Conservation (phyloP, 2,888 invertebrate genomes). For the Patella depressa region DNA sequence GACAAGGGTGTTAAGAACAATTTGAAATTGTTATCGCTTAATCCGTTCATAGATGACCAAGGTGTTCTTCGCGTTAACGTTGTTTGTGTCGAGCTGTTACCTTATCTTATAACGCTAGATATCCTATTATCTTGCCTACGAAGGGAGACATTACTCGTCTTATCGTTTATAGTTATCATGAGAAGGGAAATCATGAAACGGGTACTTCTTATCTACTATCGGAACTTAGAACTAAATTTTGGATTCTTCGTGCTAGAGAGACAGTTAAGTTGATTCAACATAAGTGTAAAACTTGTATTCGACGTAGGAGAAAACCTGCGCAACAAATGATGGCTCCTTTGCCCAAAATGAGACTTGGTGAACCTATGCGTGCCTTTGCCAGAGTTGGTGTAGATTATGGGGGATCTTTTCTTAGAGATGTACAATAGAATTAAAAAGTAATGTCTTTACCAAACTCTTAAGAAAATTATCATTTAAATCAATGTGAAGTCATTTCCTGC, state of each 20-base stretch:
- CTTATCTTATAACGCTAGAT: slow-evolving; percentile 20
- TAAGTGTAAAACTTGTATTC: slow-evolving; percentile 19
- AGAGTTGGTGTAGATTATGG: slow-evolving; percentile 36
- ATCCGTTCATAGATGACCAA: background rate
- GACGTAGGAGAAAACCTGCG: slow-evolving; percentile 21
- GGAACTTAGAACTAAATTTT: slow-evolving; percentile 23
- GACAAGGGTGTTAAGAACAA: background rate
- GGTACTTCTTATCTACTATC: slow-evolving; percentile 27
- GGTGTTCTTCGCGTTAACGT: background rate
- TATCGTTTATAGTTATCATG: slow-evolving; percentile 25
- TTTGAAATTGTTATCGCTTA: background rate
- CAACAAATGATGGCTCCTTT: slow-evolving; percentile 28
- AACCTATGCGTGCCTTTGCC: slow-evolving; percentile 34
- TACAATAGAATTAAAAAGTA: too few species aligned
- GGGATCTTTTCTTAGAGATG: slow-evolving; percentile 42
- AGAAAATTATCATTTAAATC: too few species aligned
- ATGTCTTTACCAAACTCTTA: too few species aligned
- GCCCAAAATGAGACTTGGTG: slow-evolving; percentile 22
- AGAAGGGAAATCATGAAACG: slow-evolving; percentile 15
- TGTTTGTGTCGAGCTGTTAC: background rate
- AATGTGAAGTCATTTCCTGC: too few species aligned
- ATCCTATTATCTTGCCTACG: slow-evolving; percentile 33
- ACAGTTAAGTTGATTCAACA: slow-evolving; percentile 25
- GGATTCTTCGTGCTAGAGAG: slow-evolving; percentile 31
- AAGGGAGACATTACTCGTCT: slow-evolving; percentile 27